These are phyloP conservation scores for Rallus limicola DNA, from an alignment of 2,113 vertebrate genomes.

Conservation along the genomic window DNA sequence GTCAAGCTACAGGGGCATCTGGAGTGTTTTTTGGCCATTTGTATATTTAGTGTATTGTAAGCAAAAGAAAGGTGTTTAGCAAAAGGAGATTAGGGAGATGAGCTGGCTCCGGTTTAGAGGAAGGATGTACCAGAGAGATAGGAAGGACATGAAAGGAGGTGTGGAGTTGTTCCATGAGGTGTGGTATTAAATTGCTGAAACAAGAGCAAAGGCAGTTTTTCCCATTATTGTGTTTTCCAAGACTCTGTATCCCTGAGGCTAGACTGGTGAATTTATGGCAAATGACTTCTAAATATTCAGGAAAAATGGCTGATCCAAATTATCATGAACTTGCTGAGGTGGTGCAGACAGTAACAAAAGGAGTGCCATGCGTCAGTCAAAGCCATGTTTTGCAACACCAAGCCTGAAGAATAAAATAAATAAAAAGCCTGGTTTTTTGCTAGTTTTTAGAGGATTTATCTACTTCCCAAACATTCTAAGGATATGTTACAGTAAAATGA, in stretches of 20 bases:
- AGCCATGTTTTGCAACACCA: background rate
- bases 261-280: constrained; percentile 33
- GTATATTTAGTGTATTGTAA: constrained; percentile 41
- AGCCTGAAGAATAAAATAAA: background rate
- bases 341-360: background rate
- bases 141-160: constrained; percentile 56
- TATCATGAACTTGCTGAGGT: constrained; percentile 16
- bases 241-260: constrained; percentile 37
- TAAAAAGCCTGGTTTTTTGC: background rate
- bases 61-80: constrained; percentile 35
- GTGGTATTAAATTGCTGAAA: constrained; percentile 58
- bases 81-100: constrained; percentile 58
- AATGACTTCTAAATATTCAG: constrained; percentile 49
- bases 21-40: constrained; percentile 46
- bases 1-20: constrained; percentile 31
- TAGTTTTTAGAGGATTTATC: background rate
- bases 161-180: constrained; percentile 41
- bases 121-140: constrained; percentile 56
- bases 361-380: background rate
- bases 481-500: background rate
- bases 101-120: constrained; percentile 53
- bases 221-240: constrained; percentile 54
- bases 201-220: constrained; percentile 52
- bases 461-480: background rate
- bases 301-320: constrained; percentile 34